Base-by-base conservation (phyloP, 2,888 invertebrate genomes). In the Nudaria mundana region DNA sequence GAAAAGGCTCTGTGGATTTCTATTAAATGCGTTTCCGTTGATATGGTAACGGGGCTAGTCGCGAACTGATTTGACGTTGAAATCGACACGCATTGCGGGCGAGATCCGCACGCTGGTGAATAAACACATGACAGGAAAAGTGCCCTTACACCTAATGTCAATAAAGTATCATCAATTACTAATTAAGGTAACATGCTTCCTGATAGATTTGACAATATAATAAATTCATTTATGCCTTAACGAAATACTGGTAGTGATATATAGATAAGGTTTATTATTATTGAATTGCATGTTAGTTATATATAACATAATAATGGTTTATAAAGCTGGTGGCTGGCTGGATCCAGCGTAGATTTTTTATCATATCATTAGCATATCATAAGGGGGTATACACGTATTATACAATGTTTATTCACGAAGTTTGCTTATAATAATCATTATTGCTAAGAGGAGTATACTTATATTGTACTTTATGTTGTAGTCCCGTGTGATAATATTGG, bases 351-450 rank as follows among this genome's bases (percentile, higher is more conserved):
- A 85, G 81, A 77, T 81, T 85, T 86, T 87, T 73, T 83, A 84
- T 86, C 87, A 87, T 87, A 87, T 86, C 87, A 81, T 82, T 83
- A 82, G 78, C 84, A 85, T 85, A 86, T 85, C 84, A 81, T 82
- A 77, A 78, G 72, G 49, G n/a, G 20, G 5, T 76, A 71, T 74
- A 71, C 62, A 69, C 62, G 65, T 67, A 51, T 39, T 58, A 45
- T 52, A 48, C 63, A 71, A 64, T 64, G 61, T 73, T 69, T 70
- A 71, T 65, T 68, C 65, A 63, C 55, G 34, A 57, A 48, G 48
- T 57, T 50, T 63, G 66, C 67, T 76, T 74, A 47, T 46, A 57
- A 46, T 34, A 28, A 52, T 24, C 37, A 42, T 38, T 32, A 31
- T 37, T 44, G 28, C 35, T 18, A 41, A 33, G 20, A 20, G 32